phyloP scores from a whole-genome alignment of 2,113 vertebrate genomes.

The Cervus canadensis region DNA sequence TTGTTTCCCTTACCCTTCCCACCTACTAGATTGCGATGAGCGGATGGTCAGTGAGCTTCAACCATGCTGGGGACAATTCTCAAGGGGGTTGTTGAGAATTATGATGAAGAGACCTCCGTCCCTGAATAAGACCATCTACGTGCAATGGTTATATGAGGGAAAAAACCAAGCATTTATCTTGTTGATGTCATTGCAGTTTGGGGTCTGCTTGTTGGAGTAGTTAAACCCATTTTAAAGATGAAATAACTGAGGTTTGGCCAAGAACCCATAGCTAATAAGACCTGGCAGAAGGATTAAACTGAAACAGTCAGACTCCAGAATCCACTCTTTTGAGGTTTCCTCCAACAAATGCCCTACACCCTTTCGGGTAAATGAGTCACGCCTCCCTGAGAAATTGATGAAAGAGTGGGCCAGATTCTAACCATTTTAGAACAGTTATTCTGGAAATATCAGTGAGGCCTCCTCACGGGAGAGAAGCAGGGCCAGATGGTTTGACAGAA shows the following conservation, averaged over 20 bases:
- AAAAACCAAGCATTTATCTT: fast-evolving
- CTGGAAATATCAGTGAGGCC: background rate
- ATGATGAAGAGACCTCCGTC: background rate
- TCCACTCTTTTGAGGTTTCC: background rate
- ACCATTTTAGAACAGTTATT: background rate
- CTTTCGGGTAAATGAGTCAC: fast-evolving
- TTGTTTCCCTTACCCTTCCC: background rate
- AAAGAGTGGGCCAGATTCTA: background rate
- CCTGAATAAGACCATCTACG: fast-evolving
- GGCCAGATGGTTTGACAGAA: background rate
- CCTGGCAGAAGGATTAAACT: no score
- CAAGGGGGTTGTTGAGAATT: fast-evolving
- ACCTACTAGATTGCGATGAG: fast-evolving
- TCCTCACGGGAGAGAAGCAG: background rate
- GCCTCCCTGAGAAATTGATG: background rate
- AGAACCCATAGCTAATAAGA: background rate
- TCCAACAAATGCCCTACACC: no score
- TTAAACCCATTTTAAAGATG: background rate
- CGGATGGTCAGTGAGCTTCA: fast-evolving
- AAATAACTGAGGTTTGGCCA: background rate
- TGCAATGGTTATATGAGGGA: fast-evolving
- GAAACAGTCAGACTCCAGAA: background rate
- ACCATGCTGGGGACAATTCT: fast-evolving
- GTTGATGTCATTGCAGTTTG: fast-evolving
- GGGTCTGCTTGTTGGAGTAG: background rate